Conservation (phyloP, 2,888 invertebrate species). For the Desoria tigrina region DNA sequence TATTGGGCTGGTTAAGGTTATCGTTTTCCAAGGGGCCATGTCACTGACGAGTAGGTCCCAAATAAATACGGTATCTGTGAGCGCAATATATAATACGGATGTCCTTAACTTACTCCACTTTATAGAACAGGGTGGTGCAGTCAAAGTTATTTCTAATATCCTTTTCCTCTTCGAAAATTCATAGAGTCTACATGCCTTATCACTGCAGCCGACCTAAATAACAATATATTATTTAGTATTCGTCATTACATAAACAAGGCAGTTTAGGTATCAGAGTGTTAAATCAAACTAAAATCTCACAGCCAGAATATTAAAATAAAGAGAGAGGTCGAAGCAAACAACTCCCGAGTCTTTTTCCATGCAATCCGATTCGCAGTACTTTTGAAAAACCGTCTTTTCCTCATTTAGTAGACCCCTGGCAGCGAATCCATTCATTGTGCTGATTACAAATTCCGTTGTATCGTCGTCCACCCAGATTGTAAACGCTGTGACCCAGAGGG, state of each 20-base stretch:
- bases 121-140: constrained; percentile 34
- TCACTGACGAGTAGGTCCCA: constrained; percentile 48
- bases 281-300: constrained; percentile 19
- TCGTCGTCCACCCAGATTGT: constrained; percentile 23
- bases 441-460: constrained; percentile 25
- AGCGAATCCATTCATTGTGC: constrained; percentile 33
- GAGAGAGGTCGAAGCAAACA: constrained; percentile 28
- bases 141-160: constrained; percentile 31
- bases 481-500: constrained; percentile 25
- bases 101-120: constrained; percentile 43
- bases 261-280: no score
- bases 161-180: constrained; percentile 37
- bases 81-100: constrained; percentile 43
- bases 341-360: constrained; percentile 19
- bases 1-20: constrained; percentile 32
- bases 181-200: constrained; percentile 45
- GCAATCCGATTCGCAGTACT: constrained; percentile 23
- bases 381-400: constrained; percentile 16
- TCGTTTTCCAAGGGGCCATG: constrained; percentile 44
- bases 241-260: constrained; percentile 2
- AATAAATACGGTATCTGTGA: constrained; percentile 36
- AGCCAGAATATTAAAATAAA: constrained; percentile 22
- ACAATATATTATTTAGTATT: neutral
- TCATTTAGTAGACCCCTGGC: constrained; percentile 16
- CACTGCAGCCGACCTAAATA: constrained; percentile 42